Evolutionary conservation across 1,140 invertebrate genomes (phyloP).

Genomic region (Drosophila insularis): DNA sequence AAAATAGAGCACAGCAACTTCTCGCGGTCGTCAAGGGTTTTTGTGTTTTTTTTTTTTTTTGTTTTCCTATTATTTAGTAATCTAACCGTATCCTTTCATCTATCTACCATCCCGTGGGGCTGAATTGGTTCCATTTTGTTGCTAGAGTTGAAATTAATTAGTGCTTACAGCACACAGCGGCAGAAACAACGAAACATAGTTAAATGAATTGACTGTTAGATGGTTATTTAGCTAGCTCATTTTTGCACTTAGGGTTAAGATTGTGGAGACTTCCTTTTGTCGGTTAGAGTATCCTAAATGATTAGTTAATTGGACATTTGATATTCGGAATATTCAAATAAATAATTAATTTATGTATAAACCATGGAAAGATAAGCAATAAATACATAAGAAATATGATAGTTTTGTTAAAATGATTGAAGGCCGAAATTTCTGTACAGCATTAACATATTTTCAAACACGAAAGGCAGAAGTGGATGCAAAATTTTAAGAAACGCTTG

Average conservation of each 20-base stretch:
- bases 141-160: slow-evolving; percentile 20
- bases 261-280: neutral
- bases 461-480: no score
- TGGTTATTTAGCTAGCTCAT: slow-evolving; percentile 2
- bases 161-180: slow-evolving; percentile 1
- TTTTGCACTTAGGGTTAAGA: neutral
- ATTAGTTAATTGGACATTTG: slow-evolving; percentile 4
- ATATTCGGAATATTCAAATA: neutral
- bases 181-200: neutral
- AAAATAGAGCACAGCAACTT: neutral
- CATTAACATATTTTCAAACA: no score
- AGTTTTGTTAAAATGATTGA: no score
- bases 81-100: slow-evolving; percentile 4
- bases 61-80: neutral
- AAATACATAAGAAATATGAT: neutral
- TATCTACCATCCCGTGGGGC: slow-evolving; percentile 1
- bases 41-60: neutral
- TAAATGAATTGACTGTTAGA: slow-evolving; percentile 4
- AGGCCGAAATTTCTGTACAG: no score
- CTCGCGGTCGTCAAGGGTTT: slow-evolving; percentile 4
- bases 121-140: slow-evolving; percentile 9
- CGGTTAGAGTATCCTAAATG: neutral
- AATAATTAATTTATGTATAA: neutral
- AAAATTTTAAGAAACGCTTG: neutral
- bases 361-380: neutral